Conservation (phyloP, 2,797 vertebrate genomes). For the Lepidocolaptes lacrymiger region DNA sequence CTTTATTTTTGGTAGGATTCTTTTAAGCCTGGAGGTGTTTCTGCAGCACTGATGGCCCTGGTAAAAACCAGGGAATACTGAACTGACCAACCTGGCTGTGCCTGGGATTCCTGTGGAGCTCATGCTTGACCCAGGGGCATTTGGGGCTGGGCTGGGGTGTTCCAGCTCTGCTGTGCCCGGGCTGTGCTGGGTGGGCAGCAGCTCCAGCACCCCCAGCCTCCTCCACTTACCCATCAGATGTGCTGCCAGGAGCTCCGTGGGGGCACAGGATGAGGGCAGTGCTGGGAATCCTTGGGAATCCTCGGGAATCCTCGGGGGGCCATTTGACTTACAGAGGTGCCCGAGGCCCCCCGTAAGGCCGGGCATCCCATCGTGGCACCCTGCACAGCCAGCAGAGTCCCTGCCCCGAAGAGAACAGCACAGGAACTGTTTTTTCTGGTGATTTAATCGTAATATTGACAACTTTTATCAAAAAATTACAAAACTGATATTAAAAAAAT, state of each 20-base stretch:
- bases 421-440: conserved; percentile 72
- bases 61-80: rapidly evolving
- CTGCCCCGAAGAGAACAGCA: conserved; percentile 75
- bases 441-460: conserved; percentile 77
- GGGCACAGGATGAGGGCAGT: too few species aligned
- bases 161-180: rapidly evolving
- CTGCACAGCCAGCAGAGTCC: neutral
- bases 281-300: too few species aligned
- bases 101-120: neutral
- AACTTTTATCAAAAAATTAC: conserved; percentile 78
- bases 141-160: neutral
- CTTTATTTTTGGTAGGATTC: too few species aligned
- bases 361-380: conserved; percentile 22
- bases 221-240: neutral
- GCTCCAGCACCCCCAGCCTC: neutral
- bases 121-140: rapidly evolving
- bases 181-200: rapidly evolving
- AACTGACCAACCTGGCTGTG: rapidly evolving
- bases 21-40: neutral
- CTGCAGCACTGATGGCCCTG: too few species aligned
- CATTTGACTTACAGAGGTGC: neutral
- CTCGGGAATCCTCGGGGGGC: neutral
- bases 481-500: conserved; percentile 76
- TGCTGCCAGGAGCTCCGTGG: neutral
- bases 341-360: neutral